Conservation (phyloP, 2,797 vertebrate species). For the Phrynocephalus guinanensis region DNA sequence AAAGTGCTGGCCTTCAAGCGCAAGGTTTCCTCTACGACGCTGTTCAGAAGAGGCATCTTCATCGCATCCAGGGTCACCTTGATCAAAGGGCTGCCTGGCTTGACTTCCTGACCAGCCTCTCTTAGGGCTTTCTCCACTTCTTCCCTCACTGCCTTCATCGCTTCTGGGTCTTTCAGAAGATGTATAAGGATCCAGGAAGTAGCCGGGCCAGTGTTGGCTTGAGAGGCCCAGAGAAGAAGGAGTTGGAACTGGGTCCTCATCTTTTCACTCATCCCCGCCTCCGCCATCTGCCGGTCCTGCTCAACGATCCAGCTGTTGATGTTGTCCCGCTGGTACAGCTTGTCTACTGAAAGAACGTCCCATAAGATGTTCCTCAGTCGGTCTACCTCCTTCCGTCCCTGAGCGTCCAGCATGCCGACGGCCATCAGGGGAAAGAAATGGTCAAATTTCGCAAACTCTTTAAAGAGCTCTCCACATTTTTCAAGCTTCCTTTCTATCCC, state of each 20-base stretch:
- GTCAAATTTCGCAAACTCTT: conserved; percentile 88
- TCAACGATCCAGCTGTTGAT: conserved; percentile 86
- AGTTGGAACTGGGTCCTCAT: conserved; percentile 88
- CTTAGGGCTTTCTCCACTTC: conserved; percentile 81
- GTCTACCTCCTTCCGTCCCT: conserved; percentile 78
- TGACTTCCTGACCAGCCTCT: conserved; percentile 71
- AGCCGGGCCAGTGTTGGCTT: conserved; percentile 89
- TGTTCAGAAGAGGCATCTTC: conserved; percentile 86
- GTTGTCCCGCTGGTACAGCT: conserved; percentile 78
- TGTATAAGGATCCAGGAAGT: conserved; percentile 91
- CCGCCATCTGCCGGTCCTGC: conserved; percentile 75
- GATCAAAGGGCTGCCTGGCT: conserved; percentile 66
- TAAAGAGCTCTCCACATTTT: conserved; percentile 81
- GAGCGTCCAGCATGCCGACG: conserved; percentile 80
- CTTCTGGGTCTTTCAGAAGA: conserved; percentile 88
- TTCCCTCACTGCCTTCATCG: conserved; percentile 83
- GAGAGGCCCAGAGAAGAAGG: conserved; percentile 91
- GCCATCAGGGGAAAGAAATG: conserved; percentile 85
- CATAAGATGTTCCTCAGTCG: conserved; percentile 82
- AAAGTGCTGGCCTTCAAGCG: conserved; percentile 82
- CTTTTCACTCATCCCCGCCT: conserved; percentile 68
- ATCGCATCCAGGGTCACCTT: conserved; percentile 82
- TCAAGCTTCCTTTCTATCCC: conserved; percentile 76
- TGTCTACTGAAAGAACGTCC: conserved; percentile 78
- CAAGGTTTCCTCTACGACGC: conserved; percentile 88